Percentiles rank a stretch among this genome's conserved stretches.
phyloP scores from a whole-genome alignment of 2,797 vertebrate genomes.

The Oophaga sylvatica region DNA sequence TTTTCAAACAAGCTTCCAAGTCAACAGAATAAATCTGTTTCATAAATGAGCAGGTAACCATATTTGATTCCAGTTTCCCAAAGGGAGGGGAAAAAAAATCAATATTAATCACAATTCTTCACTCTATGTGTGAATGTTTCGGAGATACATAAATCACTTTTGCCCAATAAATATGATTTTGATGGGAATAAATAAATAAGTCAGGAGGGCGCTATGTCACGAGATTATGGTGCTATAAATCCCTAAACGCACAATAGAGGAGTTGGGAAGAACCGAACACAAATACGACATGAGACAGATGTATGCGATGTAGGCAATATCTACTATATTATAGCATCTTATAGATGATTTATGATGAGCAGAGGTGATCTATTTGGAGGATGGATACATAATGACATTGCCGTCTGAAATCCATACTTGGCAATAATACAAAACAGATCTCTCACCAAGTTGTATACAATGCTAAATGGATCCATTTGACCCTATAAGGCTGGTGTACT shows the following conservation, averaged over 20 bases:
- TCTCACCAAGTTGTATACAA: too few species aligned
- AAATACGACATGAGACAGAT: neutral
- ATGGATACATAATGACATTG: constrained; percentile 38
- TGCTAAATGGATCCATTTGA: too few species aligned
- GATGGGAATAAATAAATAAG: constrained; percentile 69
- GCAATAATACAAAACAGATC: too few species aligned
- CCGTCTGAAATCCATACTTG: neutral
- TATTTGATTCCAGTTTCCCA: constrained; percentile 93
- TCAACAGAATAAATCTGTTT: constrained; percentile 95
- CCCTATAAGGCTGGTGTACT: too few species aligned
- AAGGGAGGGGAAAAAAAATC: constrained; percentile 87
- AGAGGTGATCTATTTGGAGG: constrained; percentile 25
- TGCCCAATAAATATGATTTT: constrained; percentile 83
- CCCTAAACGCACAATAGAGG: neutral
- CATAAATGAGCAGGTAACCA: constrained; percentile 95
- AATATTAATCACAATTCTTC: constrained; percentile 97
- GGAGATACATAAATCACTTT: constrained; percentile 82
- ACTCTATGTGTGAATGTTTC: constrained; percentile 86
- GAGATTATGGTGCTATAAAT: constrained; percentile 26
- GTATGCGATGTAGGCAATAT: neutral
- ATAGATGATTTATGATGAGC: neutral
- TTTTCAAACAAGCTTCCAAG: constrained; percentile 96
- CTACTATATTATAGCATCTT: neutral
- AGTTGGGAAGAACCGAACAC: neutral
- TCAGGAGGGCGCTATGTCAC: neutral